Evolutionary conservation across 2,113 vertebrate genomes (phyloP).

Genomic region (Zapornia atra): DNA sequence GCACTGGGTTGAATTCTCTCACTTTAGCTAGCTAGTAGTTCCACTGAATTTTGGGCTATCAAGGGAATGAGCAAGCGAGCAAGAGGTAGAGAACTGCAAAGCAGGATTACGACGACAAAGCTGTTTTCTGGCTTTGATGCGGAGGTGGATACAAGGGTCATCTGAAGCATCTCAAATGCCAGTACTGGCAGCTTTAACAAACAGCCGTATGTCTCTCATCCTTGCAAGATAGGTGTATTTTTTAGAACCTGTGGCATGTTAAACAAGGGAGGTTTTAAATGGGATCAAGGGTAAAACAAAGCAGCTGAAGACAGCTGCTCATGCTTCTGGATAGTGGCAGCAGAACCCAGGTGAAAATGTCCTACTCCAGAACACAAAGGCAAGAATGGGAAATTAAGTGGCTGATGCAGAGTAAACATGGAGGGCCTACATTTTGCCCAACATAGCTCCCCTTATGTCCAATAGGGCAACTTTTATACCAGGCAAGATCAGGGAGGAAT

Average conservation of each 20-base stretch:
- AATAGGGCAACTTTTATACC: not conserved
- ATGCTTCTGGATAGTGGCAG: not conserved
- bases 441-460: not conserved
- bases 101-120: not conserved
- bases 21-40: not conserved
- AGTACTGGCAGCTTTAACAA: not conserved
- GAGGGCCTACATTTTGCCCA: not conserved
- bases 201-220: not conserved
- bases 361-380: not conserved
- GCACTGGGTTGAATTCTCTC: not conserved
- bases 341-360: not conserved
- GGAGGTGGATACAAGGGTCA: not conserved
- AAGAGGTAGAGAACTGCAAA: not conserved
- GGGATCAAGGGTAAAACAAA: not conserved
- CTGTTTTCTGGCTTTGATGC: not conserved
- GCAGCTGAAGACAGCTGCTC: not conserved
- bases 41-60: not conserved
- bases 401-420: not conserved
- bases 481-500: not conserved
- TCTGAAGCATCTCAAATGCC: not conserved
- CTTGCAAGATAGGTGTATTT: not conserved
- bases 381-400: not conserved
- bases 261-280: not conserved
- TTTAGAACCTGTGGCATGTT: not conserved
- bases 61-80: not conserved